Percentiles rank a stretch among this genome's conserved stretches.
phyloP scores from a whole-genome alignment of 64 coral and sea anemone genomes.

The Montipora foliosa region DNA sequence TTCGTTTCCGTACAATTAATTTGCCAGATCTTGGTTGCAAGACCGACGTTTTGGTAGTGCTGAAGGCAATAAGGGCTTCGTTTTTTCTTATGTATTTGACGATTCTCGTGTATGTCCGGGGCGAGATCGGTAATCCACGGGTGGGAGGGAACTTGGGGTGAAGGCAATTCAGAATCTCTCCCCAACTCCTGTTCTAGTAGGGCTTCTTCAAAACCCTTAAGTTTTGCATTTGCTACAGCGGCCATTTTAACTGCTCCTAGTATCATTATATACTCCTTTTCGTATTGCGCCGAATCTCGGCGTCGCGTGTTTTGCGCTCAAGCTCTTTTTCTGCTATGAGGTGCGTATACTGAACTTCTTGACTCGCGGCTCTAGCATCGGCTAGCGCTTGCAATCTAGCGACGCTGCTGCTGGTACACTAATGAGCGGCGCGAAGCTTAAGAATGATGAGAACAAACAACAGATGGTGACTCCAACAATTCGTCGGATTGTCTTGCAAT shows the following conservation, averaged over 20 bases:
- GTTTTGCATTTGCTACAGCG: conserved; percentile 7
- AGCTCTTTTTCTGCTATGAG: conserved; percentile 11
- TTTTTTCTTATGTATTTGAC: background rate
- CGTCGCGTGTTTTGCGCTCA: background rate
- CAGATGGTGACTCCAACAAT: too few species aligned
- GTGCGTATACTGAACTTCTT: background rate
- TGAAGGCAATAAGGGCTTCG: background rate
- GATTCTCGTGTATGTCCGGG: background rate
- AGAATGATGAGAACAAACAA: too few species aligned
- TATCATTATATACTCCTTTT: conserved; percentile 11
- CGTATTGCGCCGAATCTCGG: background rate
- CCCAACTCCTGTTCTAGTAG: background rate
- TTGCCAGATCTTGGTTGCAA: background rate
- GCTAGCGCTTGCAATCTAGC: background rate
- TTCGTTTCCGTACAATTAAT: background rate
- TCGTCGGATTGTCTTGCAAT: too few species aligned
- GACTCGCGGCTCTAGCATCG: background rate
- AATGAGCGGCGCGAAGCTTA: too few species aligned
- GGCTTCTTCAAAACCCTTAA: conserved; percentile 21
- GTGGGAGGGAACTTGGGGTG: background rate
- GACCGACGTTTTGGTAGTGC: too few species aligned
- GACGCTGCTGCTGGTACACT: too few species aligned
- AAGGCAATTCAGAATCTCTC: background rate
- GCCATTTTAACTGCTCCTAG: conserved; percentile 3
- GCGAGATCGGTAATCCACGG: background rate